Evolutionary conservation across 2,113 vertebrate genomes (phyloP).

Genomic region (Indicator maculatus): DNA sequence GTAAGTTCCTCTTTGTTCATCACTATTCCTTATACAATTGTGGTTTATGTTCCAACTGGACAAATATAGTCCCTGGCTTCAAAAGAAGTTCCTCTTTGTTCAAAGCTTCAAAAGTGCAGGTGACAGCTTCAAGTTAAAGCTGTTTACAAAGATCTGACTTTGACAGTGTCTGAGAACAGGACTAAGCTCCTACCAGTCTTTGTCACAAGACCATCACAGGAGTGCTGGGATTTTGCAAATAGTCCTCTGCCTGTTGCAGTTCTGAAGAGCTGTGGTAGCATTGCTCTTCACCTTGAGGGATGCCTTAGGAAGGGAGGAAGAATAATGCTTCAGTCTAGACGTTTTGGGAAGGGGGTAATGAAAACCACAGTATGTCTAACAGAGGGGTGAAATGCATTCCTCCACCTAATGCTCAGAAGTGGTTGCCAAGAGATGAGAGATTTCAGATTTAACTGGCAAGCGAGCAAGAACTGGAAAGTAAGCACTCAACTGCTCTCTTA

Average conservation of each 20-base stretch:
- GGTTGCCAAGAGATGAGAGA: neutral
- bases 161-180: neutral
- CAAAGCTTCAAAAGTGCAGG: neutral
- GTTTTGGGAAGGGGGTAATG: neutral
- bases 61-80: neutral
- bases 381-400: neutral
- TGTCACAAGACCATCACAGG: neutral
- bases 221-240: neutral
- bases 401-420: neutral
- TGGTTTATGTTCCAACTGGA: neutral
- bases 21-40: neutral
- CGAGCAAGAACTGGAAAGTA: neutral
- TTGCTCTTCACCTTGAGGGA: neutral
- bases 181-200: neutral
- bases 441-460: neutral
- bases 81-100: neutral
- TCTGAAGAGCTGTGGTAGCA: neutral
- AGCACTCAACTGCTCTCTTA: neutral
- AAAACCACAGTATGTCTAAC: neutral
- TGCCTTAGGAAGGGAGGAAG: neutral
- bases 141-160: neutral
- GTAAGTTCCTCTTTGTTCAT: neutral
- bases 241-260: neutral
- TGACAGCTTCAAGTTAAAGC: neutral
- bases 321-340: neutral